These are phyloP conservation scores for Sphaerodactylus townsendi DNA, from an alignment of 2,113 vertebrate genomes.

Conservation along the genomic window DNA sequence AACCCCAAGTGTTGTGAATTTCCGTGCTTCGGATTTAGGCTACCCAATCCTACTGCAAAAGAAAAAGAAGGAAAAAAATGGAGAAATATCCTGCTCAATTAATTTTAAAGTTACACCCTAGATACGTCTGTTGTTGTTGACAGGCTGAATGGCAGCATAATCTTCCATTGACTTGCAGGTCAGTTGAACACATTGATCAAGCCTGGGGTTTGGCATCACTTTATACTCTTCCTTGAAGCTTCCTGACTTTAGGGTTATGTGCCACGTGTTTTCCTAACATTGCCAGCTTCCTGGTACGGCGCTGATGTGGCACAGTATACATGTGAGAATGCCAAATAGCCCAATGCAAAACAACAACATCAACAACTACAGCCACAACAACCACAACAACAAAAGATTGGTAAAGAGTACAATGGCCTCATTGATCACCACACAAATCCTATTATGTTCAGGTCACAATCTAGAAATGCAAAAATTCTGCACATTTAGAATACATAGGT, in stretches of 20 bases:
- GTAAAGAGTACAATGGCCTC: background rate
- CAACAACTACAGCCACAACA: too few relatives aligned
- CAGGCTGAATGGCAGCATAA: background rate
- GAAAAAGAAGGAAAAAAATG: background rate
- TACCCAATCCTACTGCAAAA: fast-evolving
- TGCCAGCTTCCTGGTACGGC: background rate
- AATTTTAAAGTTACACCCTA: fast-evolving
- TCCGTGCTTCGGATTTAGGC: background rate
- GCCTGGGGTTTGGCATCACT: background rate
- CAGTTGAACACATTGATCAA: fast-evolving
- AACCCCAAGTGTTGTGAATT: fast-evolving
- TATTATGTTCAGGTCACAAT: background rate
- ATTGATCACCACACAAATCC: background rate
- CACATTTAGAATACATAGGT: too few relatives aligned
- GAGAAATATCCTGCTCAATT: fast-evolving
- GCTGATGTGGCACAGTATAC: fast-evolving
- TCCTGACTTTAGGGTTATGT: fast-evolving
- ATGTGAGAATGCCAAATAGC: background rate
- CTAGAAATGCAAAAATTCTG: too few relatives aligned
- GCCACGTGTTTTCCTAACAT: background rate
- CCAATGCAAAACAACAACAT: too few relatives aligned
- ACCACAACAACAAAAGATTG: background rate
- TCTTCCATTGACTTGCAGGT: fast-evolving
- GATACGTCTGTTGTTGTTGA: background rate
- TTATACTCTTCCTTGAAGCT: background rate